phyloP scores from a whole-genome alignment of 2,888 invertebrate species.

The Polyommatus iphigenia region DNA sequence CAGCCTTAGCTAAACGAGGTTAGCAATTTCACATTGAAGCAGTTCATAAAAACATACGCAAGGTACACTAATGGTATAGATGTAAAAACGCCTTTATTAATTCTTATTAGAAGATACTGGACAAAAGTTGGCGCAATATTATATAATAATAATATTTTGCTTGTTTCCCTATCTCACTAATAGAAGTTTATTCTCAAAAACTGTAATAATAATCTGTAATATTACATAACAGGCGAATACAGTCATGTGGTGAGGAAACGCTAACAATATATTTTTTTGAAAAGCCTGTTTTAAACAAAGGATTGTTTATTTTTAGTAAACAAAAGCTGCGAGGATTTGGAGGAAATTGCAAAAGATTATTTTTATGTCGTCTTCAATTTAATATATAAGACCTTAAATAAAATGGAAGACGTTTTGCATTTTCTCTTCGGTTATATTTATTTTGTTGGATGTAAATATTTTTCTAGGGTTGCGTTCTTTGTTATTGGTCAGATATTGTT shows the following conservation, averaged over 20 bases:
- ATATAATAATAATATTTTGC: too few relatives aligned
- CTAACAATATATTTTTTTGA: conserved; percentile 17
- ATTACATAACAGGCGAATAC: too few relatives aligned
- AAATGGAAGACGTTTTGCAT: conserved; percentile 45
- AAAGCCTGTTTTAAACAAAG: conserved; percentile 19
- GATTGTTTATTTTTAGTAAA: not conserved
- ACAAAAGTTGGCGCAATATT: too few relatives aligned
- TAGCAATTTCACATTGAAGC: conserved; percentile 63
- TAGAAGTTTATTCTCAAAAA: too few relatives aligned
- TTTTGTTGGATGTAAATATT: conserved; percentile 10
- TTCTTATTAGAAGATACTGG: not conserved
- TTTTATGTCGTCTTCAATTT: conserved; percentile 15
- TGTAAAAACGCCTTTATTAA: conserved; percentile 32
- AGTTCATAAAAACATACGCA: conserved; percentile 62
- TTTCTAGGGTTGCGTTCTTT: not conserved
- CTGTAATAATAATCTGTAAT: too few relatives aligned
- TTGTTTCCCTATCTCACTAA: too few relatives aligned
- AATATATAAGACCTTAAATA: conserved; percentile 14
- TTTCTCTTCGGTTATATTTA: conserved; percentile 37
- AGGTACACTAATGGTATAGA: conserved; percentile 44
- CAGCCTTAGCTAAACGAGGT: conserved; percentile 56
- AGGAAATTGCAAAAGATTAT: conserved; percentile 10
- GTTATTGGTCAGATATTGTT: not conserved
- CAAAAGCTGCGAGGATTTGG: conserved; percentile 3
- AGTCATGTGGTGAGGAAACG: too few relatives aligned